A percentile compares a stretch with the other conserved stretches of the same genome.
Evolutionary conservation across 1,140 invertebrate species (phyloP).

Genomic region (Nomia melanderi): DNA sequence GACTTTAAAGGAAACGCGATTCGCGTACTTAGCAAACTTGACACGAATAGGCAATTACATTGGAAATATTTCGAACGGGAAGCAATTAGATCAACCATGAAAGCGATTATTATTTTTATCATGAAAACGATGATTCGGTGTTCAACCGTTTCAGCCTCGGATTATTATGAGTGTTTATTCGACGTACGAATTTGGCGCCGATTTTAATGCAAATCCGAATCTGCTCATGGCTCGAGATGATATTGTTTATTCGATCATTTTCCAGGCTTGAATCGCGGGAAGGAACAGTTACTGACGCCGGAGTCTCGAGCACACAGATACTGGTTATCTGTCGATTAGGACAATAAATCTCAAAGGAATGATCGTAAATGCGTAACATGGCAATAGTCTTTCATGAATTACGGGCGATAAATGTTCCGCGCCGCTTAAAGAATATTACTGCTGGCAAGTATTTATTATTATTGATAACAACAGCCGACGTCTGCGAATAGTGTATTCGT

Average conservation of each 20-base stretch:
- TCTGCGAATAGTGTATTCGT: not conserved
- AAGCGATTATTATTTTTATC: too few species aligned
- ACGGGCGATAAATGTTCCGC: slow-evolving; percentile 7
- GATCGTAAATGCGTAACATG: slow-evolving; percentile 20
- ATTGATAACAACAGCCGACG: not conserved
- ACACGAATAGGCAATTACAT: too few species aligned
- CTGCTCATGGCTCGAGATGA: not conserved
- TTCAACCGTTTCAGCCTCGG: not conserved
- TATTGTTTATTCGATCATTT: slow-evolving; percentile 16
- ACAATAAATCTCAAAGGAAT: slow-evolving; percentile 10
- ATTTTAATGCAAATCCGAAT: slow-evolving; percentile 29
- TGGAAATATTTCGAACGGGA: too few species aligned
- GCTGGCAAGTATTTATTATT: not conserved
- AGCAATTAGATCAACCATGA: too few species aligned
- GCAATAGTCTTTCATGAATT: slow-evolving; percentile 22
- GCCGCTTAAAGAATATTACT: not conserved
- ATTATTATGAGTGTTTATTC: slow-evolving; percentile 19
- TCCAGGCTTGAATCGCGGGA: not conserved
- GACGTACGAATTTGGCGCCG: not conserved
- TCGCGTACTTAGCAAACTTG: too few species aligned
- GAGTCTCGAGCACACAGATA: not conserved
- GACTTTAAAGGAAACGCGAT: too few species aligned
- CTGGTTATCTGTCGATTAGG: slow-evolving; percentile 2
- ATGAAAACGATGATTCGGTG: too few species aligned
- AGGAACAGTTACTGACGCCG: not conserved